Conservation (phyloP, 1,140 invertebrate species). For the Melipona quadrifasciata region DNA sequence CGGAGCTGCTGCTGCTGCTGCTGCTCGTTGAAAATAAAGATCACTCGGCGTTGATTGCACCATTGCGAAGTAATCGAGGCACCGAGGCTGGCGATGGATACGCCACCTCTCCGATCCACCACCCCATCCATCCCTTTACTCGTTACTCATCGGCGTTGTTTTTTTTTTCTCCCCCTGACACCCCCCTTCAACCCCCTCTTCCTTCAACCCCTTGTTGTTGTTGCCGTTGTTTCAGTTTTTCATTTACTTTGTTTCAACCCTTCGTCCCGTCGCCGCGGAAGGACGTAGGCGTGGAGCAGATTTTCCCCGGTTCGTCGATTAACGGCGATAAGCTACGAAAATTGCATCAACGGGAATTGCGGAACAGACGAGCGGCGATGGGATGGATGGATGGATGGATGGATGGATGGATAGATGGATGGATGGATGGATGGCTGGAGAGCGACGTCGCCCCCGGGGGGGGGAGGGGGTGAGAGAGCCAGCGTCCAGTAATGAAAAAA, state of each 20-base stretch:
- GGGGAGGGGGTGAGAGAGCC: not conserved
- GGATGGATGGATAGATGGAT: no score
- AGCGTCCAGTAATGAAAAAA: conserved; percentile 17
- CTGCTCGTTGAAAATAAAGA: conserved; percentile 73
- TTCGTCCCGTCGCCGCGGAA: not conserved
- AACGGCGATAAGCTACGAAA: conserved; percentile 51
- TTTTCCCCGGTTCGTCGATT: conserved; percentile 32
- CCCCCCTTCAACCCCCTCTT: not conserved
- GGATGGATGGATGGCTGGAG: not conserved
- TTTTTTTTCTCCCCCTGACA: not conserved
- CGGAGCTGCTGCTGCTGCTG: no score
- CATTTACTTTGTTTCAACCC: conserved; percentile 39
- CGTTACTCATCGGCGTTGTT: not conserved
- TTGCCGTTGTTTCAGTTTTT: conserved; percentile 29
- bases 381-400: no score
- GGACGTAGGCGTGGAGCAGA: conserved; percentile 1
- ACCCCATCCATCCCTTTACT: not conserved
- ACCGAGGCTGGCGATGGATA: conserved; percentile 44
- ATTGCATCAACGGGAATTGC: conserved; percentile 34
- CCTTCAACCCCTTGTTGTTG: not conserved
- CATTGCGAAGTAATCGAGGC: conserved; percentile 71
- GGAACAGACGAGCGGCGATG: no score
- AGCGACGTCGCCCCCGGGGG: not conserved
- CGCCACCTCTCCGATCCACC: not conserved
- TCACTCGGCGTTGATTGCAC: conserved; percentile 76